phyloP scores from a whole-genome alignment of 2,797 vertebrate genomes.

The Eurystomus glaucurus region DNA sequence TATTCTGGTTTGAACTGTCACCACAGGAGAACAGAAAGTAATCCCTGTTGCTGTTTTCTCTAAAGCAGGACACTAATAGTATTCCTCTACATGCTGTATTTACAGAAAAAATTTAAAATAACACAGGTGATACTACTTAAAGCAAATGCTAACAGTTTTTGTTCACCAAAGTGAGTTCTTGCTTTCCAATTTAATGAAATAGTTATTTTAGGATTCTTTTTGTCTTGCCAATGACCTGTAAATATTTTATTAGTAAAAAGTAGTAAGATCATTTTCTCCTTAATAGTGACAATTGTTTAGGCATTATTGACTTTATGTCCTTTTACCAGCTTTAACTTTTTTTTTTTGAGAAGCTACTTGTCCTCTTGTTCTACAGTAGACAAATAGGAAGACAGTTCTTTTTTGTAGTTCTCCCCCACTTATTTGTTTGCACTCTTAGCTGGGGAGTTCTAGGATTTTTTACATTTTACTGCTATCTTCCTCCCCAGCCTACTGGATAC shows the following conservation, averaged over 20 bases:
- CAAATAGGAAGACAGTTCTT: background rate
- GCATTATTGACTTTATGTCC: background rate
- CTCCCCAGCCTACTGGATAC: background rate
- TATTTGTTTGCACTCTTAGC: background rate
- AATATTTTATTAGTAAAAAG: background rate
- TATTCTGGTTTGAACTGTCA: background rate
- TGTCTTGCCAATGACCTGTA: background rate
- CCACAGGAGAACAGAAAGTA: background rate
- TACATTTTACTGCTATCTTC: background rate
- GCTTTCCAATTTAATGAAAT: background rate
- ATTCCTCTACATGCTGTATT: background rate
- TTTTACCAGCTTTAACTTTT: background rate
- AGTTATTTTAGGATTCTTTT: background rate
- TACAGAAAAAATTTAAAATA: background rate
- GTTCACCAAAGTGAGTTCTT: background rate
- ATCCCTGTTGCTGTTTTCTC: background rate
- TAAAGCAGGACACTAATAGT: rapidly evolving
- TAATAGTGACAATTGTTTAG: background rate
- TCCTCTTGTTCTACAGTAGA: background rate
- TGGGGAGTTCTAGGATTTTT: background rate
- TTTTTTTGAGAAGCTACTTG: background rate
- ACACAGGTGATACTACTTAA: background rate
- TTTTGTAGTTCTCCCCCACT: background rate
- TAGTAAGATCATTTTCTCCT: background rate
- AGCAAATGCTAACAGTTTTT: background rate